Evolutionary conservation across 2,888 invertebrate species (phyloP).

Genomic region (Epirrhoe alternata): DNA sequence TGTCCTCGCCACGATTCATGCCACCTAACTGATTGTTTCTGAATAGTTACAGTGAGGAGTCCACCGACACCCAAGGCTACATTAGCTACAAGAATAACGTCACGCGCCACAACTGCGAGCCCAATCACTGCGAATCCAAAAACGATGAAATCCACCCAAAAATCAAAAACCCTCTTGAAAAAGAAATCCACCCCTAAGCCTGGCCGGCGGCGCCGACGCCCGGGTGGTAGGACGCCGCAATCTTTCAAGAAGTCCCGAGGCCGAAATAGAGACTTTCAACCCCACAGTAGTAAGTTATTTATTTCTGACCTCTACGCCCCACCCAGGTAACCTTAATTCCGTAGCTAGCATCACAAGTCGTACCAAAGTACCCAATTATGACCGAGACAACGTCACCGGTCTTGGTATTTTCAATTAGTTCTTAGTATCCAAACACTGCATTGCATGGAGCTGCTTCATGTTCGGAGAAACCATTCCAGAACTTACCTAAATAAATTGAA

Average conservation of each 20-base stretch:
- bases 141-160: neutral
- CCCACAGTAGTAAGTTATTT: slow-evolving; percentile 2
- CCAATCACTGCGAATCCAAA: neutral
- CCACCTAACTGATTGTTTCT: neutral
- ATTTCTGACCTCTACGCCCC: no score
- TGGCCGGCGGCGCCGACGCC: neutral
- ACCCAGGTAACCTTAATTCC: no score
- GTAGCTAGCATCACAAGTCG: no score
- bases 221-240: slow-evolving; percentile 1
- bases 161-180: neutral
- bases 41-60: slow-evolving; percentile 5
- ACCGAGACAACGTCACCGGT: no score
- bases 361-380: no score
- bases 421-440: no score
- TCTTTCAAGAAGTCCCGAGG: neutral
- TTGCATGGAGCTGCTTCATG: no score
- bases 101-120: neutral
- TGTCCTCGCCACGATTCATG: neutral
- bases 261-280: neutral
- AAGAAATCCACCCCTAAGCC: neutral
- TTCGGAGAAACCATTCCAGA: no score
- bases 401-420: no score
- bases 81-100: neutral
- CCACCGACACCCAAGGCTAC: neutral
- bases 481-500: no score